Base-by-base conservation (phyloP, 2,113 vertebrate species). In the Elgaria multicarinata region DNA sequence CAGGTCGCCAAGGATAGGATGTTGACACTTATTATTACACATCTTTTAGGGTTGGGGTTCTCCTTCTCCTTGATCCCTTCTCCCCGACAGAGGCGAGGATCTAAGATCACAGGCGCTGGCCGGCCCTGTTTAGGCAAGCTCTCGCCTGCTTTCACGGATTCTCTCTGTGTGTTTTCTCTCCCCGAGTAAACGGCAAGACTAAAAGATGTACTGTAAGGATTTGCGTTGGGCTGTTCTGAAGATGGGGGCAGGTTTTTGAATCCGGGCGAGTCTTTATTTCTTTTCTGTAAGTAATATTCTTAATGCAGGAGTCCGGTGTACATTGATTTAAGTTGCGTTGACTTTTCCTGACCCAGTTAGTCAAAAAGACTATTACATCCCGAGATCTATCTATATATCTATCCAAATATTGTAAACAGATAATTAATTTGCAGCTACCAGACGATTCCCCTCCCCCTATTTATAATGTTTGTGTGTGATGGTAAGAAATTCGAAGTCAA, bases 341-440 rank as follows among this genome's bases (percentile, higher is more conserved):
- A 9, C 92, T 94, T 94, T 93, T 91, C 94, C 93, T 92, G 94
- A 93, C 83, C 89, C 94, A 92, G 92, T 92, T 85, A 74, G 83
- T 91, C 87, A 93, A 94, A 96, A 26, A 55, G 2, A 58, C 39
- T 33, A 42, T 28, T n/a, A 55, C 24, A 24, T 20, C 1, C 33
- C 18, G 77, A 81, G 26, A 36, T 69, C 86, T 28, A 93, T 77
- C 93, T 46, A 50, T 93, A 16, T 81, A 42, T 53, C 58, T 46
- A 91, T 94, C 92, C 91, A 94, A 93, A 94, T 93, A 93, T 95
- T 90, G 72, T 87, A 62, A 94, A 91, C 86, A 42, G 86, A 87
- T 86, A 33, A 94, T 94, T 92, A 94, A 93, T 71, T 96, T 85
- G 93, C 93, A 94, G 86, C 16, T 71, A 75, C 87, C 4, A 36